These are phyloP conservation scores for Parazoanthus darwini DNA, from an alignment of 92 coral and sea anemone species.

Conservation along the genomic window DNA sequence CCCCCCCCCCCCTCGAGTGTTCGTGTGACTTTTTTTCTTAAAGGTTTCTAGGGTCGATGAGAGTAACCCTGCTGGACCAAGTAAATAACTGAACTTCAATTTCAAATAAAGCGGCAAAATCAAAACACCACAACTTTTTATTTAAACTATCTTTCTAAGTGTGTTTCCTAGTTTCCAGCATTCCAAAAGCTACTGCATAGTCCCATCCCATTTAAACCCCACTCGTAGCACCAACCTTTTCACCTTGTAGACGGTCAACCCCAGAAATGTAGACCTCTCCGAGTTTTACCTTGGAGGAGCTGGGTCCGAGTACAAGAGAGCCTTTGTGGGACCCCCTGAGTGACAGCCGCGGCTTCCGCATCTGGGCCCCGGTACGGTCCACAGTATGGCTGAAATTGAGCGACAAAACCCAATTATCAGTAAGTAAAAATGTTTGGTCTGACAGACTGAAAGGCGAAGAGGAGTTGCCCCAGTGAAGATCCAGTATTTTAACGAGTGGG, in stretches of 20 bases:
- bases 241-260: slow-evolving; percentile 66
- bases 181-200: not conserved
- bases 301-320: slow-evolving; percentile 53
- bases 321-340: slow-evolving; percentile 57
- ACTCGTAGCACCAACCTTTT: slow-evolving; percentile 52
- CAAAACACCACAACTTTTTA: no score
- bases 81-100: no score
- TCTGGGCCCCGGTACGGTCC: not conserved
- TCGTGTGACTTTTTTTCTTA: no score
- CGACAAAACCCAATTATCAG: not conserved
- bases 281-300: slow-evolving; percentile 56
- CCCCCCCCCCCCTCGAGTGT: no score
- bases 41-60: no score
- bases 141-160: no score
- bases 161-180: no score
- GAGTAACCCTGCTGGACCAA: no score
- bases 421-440: not conserved
- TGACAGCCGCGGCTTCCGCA: slow-evolving; percentile 50
- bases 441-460: not conserved
- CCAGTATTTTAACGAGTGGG: not conserved
- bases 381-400: slow-evolving; percentile 1
- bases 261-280: slow-evolving; percentile 79
- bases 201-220: not conserved
- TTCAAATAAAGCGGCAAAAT: no score
- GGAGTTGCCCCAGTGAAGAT: not conserved